Percentiles rank a stretch among this genome's conserved stretches.
These are phyloP conservation scores for Protobothrops flavoviridis DNA, from an alignment of 2,113 vertebrate species.

Conservation along the genomic window DNA sequence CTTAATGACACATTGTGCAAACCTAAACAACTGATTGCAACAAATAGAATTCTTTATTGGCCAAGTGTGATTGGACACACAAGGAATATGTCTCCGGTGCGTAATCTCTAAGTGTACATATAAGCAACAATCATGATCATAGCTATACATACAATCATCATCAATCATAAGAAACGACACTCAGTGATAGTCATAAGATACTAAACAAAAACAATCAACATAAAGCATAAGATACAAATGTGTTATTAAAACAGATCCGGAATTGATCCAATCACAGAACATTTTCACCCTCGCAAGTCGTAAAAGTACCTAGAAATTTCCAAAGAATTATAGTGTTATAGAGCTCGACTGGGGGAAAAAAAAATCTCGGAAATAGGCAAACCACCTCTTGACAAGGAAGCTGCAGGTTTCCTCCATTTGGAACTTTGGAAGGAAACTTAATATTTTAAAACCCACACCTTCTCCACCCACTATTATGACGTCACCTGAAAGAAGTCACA, in stretches of 20 bases:
- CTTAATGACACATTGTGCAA: background rate
- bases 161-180: background rate
- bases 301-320: background rate
- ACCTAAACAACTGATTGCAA: background rate
- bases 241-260: background rate
- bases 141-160: background rate
- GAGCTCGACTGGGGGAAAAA: background rate
- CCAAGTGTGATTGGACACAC: background rate
- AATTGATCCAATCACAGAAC: background rate
- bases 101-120: background rate
- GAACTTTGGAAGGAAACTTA: background rate
- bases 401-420: background rate
- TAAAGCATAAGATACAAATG: background rate
- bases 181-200: background rate
- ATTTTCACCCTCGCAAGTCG: background rate
- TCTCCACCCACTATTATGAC: background rate
- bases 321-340: background rate
- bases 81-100: background rate
- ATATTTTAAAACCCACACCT: no score
- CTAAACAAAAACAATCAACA: background rate
- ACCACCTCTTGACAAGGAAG: background rate
- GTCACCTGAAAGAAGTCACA: no score
- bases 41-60: background rate
- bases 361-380: background rate
- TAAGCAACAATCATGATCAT: background rate